These are phyloP conservation scores for Melinaea menophilus DNA, from an alignment of 2,888 invertebrate genomes.

Conservation along the genomic window DNA sequence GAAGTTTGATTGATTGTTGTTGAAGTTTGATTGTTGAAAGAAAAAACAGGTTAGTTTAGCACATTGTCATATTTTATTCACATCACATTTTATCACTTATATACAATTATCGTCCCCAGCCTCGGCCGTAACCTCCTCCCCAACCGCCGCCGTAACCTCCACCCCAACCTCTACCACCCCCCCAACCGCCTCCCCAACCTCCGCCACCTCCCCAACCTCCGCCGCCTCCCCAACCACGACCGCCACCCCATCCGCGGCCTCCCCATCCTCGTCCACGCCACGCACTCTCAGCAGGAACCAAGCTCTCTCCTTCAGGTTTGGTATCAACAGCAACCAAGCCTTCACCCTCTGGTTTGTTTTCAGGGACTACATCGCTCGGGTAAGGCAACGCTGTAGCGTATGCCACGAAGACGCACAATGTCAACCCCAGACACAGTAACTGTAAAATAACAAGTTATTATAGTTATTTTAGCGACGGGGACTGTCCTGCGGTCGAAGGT, in stretches of 20 bases:
- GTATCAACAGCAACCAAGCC: constrained; percentile 3
- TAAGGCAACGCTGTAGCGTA: constrained; percentile 46
- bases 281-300: constrained; percentile 15
- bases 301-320: constrained; percentile 7
- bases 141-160: constrained; percentile 28
- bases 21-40: no score
- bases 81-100: neutral
- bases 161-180: constrained; percentile 18
- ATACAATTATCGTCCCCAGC: constrained; percentile 15
- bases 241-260: constrained; percentile 14
- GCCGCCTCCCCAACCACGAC: constrained; percentile 10
- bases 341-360: neutral
- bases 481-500: neutral
- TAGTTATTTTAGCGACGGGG: neutral
- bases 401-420: constrained; percentile 49
- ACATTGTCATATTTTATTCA: neutral
- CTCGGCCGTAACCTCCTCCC: constrained; percentile 15
- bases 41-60: no score
- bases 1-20: no score
- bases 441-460: constrained; percentile 31
- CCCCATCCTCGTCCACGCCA: constrained; percentile 15
- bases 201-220: constrained; percentile 13
- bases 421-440: constrained; percentile 43
- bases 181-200: constrained; percentile 24
- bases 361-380: constrained; percentile 6